Conservation (phyloP, 2,888 invertebrate genomes). For the Drosophila melanosoma region DNA sequence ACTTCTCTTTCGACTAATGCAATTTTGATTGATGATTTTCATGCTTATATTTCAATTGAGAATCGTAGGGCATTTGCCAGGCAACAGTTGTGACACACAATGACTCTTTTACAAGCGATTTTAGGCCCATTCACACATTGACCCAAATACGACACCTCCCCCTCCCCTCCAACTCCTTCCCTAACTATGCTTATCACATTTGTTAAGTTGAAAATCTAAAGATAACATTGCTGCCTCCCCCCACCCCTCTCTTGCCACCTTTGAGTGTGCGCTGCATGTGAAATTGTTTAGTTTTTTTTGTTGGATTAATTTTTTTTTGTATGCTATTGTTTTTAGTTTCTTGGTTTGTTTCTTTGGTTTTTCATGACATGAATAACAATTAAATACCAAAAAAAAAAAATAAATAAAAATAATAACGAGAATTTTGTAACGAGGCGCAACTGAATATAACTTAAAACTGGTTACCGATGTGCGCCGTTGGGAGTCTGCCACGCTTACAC, state of each 20-base stretch:
- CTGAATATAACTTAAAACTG: slow-evolving; percentile 8
- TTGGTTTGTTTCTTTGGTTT: slow-evolving; percentile 11
- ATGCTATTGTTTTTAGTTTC: slow-evolving; percentile 4
- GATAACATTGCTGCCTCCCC: slow-evolving; percentile 25
- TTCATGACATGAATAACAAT: slow-evolving; percentile 25
- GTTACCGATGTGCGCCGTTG: slow-evolving; percentile 27
- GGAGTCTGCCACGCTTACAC: slow-evolving; percentile 46
- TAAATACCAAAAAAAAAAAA: slow-evolving; percentile 1
- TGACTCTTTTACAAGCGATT: slow-evolving; percentile 41
- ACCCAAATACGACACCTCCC: slow-evolving; percentile 12
- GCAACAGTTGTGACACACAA: slow-evolving; percentile 32
- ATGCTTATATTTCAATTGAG: background rate
- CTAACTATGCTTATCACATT: slow-evolving; percentile 30
- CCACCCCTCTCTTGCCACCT: background rate
- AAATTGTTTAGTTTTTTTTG: slow-evolving; percentile 5
- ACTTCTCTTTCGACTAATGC: slow-evolving; percentile 2
- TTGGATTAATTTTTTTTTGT: slow-evolving; percentile 9
- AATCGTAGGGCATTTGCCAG: slow-evolving; percentile 8
- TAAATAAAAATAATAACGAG: slow-evolving; percentile 12
- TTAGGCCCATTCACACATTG: slow-evolving; percentile 14
- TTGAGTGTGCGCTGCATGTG: slow-evolving; percentile 25
- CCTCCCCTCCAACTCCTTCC: background rate
- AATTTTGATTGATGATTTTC: slow-evolving; percentile 17
- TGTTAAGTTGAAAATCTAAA: slow-evolving; percentile 18
- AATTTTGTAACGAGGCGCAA: slow-evolving; percentile 8